Evolutionary conservation across 2,113 vertebrate species (phyloP).

Genomic region (Colistium nudipinnis): DNA sequence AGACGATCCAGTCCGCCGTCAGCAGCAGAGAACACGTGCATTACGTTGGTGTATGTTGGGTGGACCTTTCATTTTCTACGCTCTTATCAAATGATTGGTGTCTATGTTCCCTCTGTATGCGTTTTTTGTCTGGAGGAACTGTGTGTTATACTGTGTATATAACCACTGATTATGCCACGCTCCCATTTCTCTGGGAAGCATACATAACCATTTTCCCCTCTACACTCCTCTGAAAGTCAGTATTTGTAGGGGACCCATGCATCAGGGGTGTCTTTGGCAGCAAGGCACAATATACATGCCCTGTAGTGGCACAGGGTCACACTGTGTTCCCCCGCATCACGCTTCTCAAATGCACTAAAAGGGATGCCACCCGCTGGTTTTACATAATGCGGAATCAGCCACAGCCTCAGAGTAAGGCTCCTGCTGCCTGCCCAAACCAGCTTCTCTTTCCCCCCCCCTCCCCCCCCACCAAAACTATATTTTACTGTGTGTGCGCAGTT

Average conservation of each 20-base stretch:
- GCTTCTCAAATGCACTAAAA: neutral
- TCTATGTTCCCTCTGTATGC: slow-evolving; percentile 10
- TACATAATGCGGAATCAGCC: slow-evolving; percentile 18
- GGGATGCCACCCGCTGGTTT: slow-evolving; percentile 8
- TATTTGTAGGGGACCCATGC: neutral
- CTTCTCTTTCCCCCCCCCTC: slow-evolving; percentile 43
- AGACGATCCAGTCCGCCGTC: neutral
- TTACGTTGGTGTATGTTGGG: neutral
- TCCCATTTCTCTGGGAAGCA: slow-evolving; percentile 10
- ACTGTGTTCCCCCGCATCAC: slow-evolving; percentile 13
- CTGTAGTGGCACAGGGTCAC: neutral
- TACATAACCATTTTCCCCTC: slow-evolving; percentile 8
- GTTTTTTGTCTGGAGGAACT: slow-evolving; percentile 29
- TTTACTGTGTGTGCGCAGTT: slow-evolving; percentile 42
- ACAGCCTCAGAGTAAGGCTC: slow-evolving; percentile 28
- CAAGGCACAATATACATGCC: slow-evolving; percentile 5
- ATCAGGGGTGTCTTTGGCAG: slow-evolving; percentile 36
- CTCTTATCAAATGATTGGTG: neutral
- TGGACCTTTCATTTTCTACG: neutral
- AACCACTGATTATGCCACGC: neutral
- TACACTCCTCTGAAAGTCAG: slow-evolving; percentile 5
- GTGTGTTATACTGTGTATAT: slow-evolving; percentile 1
- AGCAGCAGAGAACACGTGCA: neutral
- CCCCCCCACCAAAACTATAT: slow-evolving; percentile 22
- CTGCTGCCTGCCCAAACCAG: slow-evolving; percentile 49